phyloP scores from a whole-genome alignment of 2,113 vertebrate species.

The Neopipo cinnamomea region DNA sequence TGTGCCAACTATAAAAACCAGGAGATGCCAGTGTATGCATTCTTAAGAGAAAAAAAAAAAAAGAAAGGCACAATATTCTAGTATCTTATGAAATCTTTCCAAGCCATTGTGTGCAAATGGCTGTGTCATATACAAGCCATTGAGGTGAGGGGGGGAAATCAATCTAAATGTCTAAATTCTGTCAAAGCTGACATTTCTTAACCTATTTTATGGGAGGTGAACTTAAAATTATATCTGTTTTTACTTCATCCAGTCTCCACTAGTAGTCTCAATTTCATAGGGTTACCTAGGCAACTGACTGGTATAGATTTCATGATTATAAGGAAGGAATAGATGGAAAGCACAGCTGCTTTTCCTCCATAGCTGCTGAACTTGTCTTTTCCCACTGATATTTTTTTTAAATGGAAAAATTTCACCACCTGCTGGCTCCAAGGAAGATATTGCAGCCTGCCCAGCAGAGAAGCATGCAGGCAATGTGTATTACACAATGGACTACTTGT shows the following conservation, averaged over 20 bases:
- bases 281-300: constrained; percentile 54
- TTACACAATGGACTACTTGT: not conserved
- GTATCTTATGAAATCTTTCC: not conserved
- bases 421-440: not conserved
- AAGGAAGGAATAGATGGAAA: not conserved
- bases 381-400: not conserved
- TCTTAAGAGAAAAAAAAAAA: not conserved
- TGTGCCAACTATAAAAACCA: not conserved
- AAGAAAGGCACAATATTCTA: not conserved
- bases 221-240: constrained; percentile 6
- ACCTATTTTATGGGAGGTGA: not conserved
- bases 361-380: not conserved
- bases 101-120: not conserved
- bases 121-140: not conserved
- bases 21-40: not conserved
- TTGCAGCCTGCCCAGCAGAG: not conserved
- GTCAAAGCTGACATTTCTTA: not conserved
- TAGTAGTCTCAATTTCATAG: not conserved
- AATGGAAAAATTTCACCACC: constrained; percentile 49
- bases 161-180: not conserved
- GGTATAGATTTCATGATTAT: not conserved
- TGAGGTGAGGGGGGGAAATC: accelerated
- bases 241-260: not conserved
- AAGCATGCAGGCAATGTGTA: not conserved
- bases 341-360: not conserved